Evolutionary conservation across 2,113 vertebrate species (phyloP).

Genomic region (Dicaeum eximium): DNA sequence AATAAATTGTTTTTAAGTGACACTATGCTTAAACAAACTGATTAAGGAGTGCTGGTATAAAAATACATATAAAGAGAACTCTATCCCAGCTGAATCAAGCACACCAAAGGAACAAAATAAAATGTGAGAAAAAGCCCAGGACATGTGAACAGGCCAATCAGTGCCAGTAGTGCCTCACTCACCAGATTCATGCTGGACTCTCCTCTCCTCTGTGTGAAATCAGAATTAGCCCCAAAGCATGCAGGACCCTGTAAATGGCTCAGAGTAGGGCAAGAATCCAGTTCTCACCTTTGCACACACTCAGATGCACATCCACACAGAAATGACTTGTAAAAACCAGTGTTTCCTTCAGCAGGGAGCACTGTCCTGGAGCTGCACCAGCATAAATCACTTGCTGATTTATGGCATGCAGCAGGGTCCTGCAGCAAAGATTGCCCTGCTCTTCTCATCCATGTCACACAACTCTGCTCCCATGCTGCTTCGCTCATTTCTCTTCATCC

Average conservation of each 20-base stretch:
- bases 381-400: background rate
- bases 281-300: background rate
- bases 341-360: background rate
- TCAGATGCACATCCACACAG: background rate
- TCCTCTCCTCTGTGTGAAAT: background rate
- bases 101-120: background rate
- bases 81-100: background rate
- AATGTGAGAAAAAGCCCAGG: background rate
- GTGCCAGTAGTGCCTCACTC: background rate
- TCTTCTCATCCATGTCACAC: background rate
- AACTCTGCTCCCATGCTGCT: background rate
- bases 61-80: background rate
- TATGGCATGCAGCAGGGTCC: background rate
- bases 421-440: background rate
- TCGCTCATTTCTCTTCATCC: background rate
- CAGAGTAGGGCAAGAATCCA: background rate
- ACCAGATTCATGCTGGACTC: background rate
- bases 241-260: background rate
- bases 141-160: background rate
- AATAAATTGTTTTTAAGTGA: background rate
- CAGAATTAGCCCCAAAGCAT: background rate
- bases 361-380: background rate
- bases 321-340: background rate
- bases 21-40: fast-evolving
- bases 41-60: background rate